Conservation (phyloP, 2,888 invertebrate genomes). For the Tricholauxania praeusta region DNA sequence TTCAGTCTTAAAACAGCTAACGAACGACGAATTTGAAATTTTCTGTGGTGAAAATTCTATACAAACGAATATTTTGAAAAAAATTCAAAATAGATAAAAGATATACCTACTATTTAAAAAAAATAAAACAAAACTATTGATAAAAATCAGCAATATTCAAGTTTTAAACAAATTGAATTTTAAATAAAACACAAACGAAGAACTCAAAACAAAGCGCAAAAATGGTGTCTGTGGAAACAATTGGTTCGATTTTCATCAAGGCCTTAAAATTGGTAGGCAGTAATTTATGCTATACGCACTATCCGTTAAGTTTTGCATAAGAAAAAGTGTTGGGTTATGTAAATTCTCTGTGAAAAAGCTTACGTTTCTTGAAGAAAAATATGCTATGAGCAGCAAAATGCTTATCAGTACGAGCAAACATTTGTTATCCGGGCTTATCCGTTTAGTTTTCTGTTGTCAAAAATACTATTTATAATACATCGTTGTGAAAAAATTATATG, state of each 20-base stretch:
- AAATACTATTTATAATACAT: no score
- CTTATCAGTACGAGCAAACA: no score
- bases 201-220: constrained; percentile 57
- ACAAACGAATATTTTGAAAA: constrained; percentile 11
- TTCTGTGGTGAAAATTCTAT: neutral
- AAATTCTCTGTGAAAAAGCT: neutral
- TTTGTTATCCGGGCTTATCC: constrained; percentile 18
- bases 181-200: constrained; percentile 6
- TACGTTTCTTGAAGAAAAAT: neutral
- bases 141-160: neutral
- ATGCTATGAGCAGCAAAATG: neutral
- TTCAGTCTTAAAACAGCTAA: no score
- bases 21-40: neutral
- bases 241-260: constrained; percentile 85
- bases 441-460: neutral
- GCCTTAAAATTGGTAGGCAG: constrained; percentile 80
- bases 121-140: neutral
- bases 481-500: no score
- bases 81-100: constrained; percentile 34
- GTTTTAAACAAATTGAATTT: neutral
- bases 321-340: constrained; percentile 4
- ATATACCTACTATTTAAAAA: constrained; percentile 22
- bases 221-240: constrained; percentile 86
- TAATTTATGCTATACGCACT: neutral
- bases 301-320: neutral